Evolutionary conservation across 2,113 vertebrate genomes (phyloP), one percentile per base, ranked within the genome.

Genomic region (Pelecanus crispus): DNA sequence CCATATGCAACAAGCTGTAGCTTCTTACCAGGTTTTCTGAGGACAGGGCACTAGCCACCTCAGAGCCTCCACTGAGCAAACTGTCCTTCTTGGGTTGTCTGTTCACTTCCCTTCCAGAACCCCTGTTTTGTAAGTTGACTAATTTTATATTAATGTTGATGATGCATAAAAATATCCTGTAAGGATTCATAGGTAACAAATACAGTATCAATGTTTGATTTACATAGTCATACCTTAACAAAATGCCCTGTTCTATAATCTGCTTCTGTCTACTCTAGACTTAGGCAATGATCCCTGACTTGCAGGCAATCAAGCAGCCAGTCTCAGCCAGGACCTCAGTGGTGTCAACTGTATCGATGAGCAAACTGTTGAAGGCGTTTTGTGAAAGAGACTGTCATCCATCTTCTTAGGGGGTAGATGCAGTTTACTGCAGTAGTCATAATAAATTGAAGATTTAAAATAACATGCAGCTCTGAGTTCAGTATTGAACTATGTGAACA

Each of bases 41-140:
- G 47, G 66, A 20, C 21, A 1, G 32, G 8, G 47, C 1, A 0
- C n/a, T 58, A 2, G 29, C 15, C 3, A 2, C 34, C 34, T 29
- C 58, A 3, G 38, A n/a, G n/a, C n/a, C 29, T 78, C 29, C 18
- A 7, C 44, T 63, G 40, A 56, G 70, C 52, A 72, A 18, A 67
- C 36, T 55, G 17, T 20, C 38, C 10, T 65, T 45, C 52, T 62
- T 71, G n/a, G 3, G 5, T n/a, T 55, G 11, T 67, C 32, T 42
- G 14, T 67, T 77, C 22, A 5, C 21, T 21, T 81, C n/a, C 61
- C 34, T 47, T 85, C 52, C 47, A 65, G 42, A 80, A 29, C 3
- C 10, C 8, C 22, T 79, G 26, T 72, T 85, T 65, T 72, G 3
- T 38, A n/a, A 79, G 21, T 45, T n/a, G 4, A 8, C 53, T 86